Evolutionary conservation across 2,113 vertebrate species (phyloP).

Genomic region (Cinclus cinclus): DNA sequence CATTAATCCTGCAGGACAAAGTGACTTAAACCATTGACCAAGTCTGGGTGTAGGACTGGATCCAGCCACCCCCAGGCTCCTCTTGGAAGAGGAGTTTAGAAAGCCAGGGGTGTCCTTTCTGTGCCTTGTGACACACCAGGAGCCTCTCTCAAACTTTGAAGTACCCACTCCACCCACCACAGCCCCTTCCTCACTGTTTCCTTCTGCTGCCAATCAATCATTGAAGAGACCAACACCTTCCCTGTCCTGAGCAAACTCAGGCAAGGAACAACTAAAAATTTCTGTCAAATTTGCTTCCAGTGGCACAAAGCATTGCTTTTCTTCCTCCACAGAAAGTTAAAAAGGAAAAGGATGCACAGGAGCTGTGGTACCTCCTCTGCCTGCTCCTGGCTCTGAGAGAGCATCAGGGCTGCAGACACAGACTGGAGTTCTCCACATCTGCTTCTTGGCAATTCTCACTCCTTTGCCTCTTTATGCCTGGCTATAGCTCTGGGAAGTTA

Average conservation of each 20-base stretch:
- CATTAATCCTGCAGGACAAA: neutral
- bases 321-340: neutral
- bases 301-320: neutral
- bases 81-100: neutral
- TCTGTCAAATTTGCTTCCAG: neutral
- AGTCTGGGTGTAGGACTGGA: neutral
- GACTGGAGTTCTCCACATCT: fast-evolving
- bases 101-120: neutral
- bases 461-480: neutral
- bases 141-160: neutral
- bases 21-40: neutral
- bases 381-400: neutral
- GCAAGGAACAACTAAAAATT: neutral
- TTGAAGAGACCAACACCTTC: neutral
- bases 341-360: neutral
- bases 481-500: neutral
- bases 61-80: neutral
- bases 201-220: neutral
- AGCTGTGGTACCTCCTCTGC: neutral
- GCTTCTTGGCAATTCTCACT: neutral
- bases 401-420: neutral
- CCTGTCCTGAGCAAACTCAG: neutral
- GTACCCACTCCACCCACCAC: neutral
- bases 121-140: neutral
- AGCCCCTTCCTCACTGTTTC: neutral